phyloP scores from a whole-genome alignment of 2,113 vertebrate species.

The Orthonyx spaldingii region DNA sequence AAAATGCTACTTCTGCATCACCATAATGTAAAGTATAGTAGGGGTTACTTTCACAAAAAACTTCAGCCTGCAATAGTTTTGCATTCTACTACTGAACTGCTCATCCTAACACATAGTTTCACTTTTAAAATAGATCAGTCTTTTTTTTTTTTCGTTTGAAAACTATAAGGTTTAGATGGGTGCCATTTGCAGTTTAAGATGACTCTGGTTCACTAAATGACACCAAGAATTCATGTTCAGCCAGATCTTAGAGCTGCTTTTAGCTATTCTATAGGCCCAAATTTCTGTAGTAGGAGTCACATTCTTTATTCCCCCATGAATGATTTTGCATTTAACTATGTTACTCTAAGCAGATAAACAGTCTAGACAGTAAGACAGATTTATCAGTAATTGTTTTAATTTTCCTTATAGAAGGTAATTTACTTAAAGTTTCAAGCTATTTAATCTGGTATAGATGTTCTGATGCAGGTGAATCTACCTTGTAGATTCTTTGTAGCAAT shows the following conservation, averaged over 20 bases:
- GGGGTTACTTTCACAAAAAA: background rate
- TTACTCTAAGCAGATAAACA: background rate
- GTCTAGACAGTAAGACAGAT: background rate
- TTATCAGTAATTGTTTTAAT: background rate
- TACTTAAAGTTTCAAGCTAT: background rate
- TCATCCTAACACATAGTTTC: background rate
- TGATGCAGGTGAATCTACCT: background rate
- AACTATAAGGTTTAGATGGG: background rate
- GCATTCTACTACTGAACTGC: background rate
- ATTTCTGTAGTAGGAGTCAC: background rate
- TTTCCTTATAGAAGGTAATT: background rate
- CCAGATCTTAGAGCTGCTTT: background rate
- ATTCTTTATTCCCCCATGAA: background rate
- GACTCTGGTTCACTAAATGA: background rate
- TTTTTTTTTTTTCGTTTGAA: background rate
- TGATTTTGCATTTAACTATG: background rate
- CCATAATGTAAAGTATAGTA: background rate
- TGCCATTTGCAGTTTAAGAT: background rate
- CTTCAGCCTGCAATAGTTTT: background rate
- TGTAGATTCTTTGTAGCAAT: background rate
- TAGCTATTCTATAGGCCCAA: background rate
- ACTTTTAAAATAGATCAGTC: background rate
- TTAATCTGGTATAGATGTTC: background rate
- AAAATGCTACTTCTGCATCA: background rate
- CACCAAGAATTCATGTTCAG: background rate